A percentile compares a stretch with the other conserved stretches of the same genome.
Evolutionary conservation across 2,797 vertebrate genomes (phyloP).

Genomic region (Podargus strigoides): DNA sequence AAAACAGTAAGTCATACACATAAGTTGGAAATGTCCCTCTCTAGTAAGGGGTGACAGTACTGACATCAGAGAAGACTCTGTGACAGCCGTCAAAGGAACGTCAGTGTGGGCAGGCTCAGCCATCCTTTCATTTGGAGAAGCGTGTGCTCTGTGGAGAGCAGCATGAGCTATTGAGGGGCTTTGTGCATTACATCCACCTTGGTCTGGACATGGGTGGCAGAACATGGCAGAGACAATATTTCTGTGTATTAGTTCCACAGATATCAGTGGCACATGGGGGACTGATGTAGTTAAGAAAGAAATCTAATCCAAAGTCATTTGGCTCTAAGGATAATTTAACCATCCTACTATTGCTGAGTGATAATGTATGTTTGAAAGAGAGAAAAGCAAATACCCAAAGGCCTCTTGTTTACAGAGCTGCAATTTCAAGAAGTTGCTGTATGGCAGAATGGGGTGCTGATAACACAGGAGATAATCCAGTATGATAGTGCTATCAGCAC

Average conservation of each 20-base stretch:
- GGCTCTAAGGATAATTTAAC: background rate
- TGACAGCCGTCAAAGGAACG: background rate
- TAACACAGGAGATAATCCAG: constrained; percentile 5
- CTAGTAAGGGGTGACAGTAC: background rate
- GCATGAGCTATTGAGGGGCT: fast-evolving
- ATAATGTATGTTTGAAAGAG: background rate
- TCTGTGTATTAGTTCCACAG: background rate
- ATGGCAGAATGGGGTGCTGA: background rate
- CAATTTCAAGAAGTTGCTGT: background rate
- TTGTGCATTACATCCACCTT: background rate
- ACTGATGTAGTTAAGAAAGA: background rate
- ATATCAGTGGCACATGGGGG: fast-evolving
- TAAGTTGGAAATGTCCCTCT: background rate
- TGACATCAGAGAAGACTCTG: background rate
- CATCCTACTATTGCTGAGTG: background rate
- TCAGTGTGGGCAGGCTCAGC: background rate
- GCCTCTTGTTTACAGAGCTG: background rate
- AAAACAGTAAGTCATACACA: fast-evolving
- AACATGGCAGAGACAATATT: background rate
- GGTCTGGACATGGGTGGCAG: background rate
- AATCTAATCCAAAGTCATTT: constrained; percentile 41
- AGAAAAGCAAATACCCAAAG: constrained; percentile 44
- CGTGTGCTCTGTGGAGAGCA: fast-evolving
- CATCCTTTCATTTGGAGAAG: background rate
- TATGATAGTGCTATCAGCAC: background rate